Evolutionary conservation across 2,888 invertebrate genomes (phyloP).

Genomic region (Rhopalosiphum nymphaeae): DNA sequence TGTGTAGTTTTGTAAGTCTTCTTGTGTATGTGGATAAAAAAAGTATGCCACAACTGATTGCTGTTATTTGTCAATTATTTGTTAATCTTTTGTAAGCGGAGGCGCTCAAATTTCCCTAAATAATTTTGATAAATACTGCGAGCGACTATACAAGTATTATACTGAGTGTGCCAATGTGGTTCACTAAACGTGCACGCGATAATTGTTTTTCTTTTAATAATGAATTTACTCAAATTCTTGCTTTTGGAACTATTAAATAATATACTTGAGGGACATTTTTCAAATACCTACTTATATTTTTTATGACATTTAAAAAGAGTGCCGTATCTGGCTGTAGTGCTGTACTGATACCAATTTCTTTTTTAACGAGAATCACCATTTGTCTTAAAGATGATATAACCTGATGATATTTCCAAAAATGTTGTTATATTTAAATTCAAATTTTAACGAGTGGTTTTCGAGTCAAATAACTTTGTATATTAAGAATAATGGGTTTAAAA

Average conservation of each 20-base stretch:
- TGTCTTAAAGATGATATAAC: background rate
- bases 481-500: background rate
- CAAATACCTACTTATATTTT: background rate
- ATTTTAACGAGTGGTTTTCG: background rate
- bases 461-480: background rate
- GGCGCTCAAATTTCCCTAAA: background rate
- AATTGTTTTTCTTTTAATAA: background rate
- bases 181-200: too few species aligned
- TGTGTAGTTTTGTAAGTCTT: background rate
- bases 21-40: background rate
- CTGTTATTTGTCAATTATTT: slow-evolving; percentile 15
- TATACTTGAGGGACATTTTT: background rate
- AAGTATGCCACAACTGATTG: background rate
- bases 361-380: background rate
- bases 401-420: background rate
- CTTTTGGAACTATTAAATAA: background rate
- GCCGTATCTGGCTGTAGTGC: background rate
- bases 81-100: background rate
- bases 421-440: background rate
- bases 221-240: background rate
- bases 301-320: background rate
- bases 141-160: background rate
- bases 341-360: background rate
- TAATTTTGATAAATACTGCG: background rate
- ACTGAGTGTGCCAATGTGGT: background rate